These are phyloP conservation scores for Cantharis nigra DNA, from an alignment of 2,888 invertebrate species.

Conservation along the genomic window DNA sequence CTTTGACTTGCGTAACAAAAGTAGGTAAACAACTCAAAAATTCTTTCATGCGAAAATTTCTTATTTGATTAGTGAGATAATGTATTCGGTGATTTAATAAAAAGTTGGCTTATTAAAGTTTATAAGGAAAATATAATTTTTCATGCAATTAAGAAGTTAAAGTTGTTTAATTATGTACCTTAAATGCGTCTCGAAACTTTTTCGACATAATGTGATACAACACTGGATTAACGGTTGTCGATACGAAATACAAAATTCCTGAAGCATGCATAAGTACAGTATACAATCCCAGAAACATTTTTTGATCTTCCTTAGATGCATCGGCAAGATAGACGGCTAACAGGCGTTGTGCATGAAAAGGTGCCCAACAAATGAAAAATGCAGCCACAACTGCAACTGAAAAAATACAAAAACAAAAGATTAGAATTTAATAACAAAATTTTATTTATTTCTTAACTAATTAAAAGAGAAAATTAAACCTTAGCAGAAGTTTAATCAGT, in stretches of 20 bases:
- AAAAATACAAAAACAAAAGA: slow-evolving; percentile 38
- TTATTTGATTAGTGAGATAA: too few relatives aligned
- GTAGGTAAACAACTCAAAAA: too few relatives aligned
- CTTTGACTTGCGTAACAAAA: too few relatives aligned
- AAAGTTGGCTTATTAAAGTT: not conserved
- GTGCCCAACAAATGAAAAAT: slow-evolving; percentile 87
- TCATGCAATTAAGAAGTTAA: not conserved
- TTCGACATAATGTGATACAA: slow-evolving; percentile 93
- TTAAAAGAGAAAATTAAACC: too few relatives aligned
- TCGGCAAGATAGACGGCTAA: slow-evolving; percentile 74
- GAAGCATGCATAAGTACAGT: slow-evolving; percentile 73
- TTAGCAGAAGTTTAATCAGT: not conserved
- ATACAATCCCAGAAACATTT: slow-evolving; percentile 19
- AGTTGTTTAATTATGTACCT: slow-evolving; percentile 61
- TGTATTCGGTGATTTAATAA: not conserved
- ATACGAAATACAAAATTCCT: slow-evolving; percentile 87
- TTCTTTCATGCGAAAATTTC: too few relatives aligned
- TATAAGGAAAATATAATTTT: not conserved
- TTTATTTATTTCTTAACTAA: not conserved
- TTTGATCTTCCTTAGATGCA: slow-evolving; percentile 32
- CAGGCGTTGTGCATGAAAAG: slow-evolving; percentile 89
- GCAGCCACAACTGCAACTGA: slow-evolving; percentile 88
- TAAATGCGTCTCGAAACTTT: slow-evolving; percentile 90
- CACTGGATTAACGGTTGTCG: slow-evolving; percentile 90
- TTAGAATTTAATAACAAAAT: not conserved